Percentiles rank a stretch among this genome's conserved stretches.
Conservation (phyloP, 1,140 invertebrate species). For the Eumeta japonica region DNA sequence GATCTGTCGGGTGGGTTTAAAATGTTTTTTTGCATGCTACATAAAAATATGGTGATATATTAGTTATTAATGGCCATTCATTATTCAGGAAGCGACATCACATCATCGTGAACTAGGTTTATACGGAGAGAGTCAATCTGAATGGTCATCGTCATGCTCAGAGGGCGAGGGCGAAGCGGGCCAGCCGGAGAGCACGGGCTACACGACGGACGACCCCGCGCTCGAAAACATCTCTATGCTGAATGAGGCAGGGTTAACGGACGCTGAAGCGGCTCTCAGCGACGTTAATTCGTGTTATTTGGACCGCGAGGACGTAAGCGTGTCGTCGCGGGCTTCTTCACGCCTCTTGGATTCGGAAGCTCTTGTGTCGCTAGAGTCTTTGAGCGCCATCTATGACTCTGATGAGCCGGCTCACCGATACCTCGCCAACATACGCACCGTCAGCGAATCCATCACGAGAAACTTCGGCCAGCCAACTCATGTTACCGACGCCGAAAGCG, state of each 20-base stretch:
- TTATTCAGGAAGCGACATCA: slow-evolving; percentile 28
- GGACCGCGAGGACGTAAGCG: slow-evolving; percentile 75
- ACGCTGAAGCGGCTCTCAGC: slow-evolving; percentile 80
- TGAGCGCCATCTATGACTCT: slow-evolving; percentile 81
- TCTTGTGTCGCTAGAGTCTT: slow-evolving; percentile 72
- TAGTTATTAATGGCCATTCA: too few species aligned
- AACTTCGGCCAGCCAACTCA: slow-evolving; percentile 70
- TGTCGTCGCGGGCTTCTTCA: slow-evolving; percentile 75
- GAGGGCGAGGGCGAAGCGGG: slow-evolving; percentile 53
- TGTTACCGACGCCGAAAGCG: slow-evolving; percentile 66
- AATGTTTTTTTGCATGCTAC: not conserved
- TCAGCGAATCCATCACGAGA: slow-evolving; percentile 72
- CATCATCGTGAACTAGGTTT: slow-evolving; percentile 45
- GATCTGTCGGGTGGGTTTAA: slow-evolving; percentile 40
- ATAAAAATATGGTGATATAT: too few species aligned
- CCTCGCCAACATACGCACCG: slow-evolving; percentile 72
- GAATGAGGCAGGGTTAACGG: slow-evolving; percentile 81
- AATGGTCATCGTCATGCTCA: slow-evolving; percentile 68
- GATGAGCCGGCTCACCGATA: slow-evolving; percentile 76
- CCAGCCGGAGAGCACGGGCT: slow-evolving; percentile 74
- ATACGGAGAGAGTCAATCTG: slow-evolving; percentile 68
- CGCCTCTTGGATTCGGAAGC: slow-evolving; percentile 74
- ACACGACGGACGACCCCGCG: slow-evolving; percentile 79
- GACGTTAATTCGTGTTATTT: slow-evolving; percentile 83
- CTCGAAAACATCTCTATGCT: slow-evolving; percentile 80